Evolutionary conservation across 2,113 vertebrate species (phyloP), one percentile per base, ranked within the genome.

Genomic region (Mugil cephalus): DNA sequence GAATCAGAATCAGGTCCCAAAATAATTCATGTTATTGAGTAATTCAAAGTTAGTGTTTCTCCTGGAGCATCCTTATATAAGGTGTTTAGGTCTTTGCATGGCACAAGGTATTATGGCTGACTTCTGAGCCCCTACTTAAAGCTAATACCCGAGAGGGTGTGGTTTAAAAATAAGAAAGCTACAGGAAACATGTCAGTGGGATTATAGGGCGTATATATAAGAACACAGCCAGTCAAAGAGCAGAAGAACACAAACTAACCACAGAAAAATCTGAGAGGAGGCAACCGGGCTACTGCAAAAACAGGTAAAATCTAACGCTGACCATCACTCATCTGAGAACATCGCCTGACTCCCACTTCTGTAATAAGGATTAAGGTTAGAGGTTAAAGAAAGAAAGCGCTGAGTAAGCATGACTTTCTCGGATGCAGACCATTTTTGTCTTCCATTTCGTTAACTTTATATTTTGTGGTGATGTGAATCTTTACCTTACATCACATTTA

Each of bases 141-240:
- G 69, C 85, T 73, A 4, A 70, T 15, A 30, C 24, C 24, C 5
- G 24, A 43, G 21, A 52, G 46, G 19, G 10, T 1, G 7, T 69
- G 45, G 19, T 13, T 14, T 51, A 54, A 40, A 68, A 36, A 24
- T 30, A 30, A 30, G 2, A 52, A 36, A 34, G 24, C 36, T 53
- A 48, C 40, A 10, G 60, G 62, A 18, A 8, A 42, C 55, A 73
- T 40, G 45, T 63, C 12, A 67, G 24, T 40, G 62, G 65, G 80
- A 87, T 88, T 85, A 77, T 24, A n/a, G 13, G 3, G 6, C 10
- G 36, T 4, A 45, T 82, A 89, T 89, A 84, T 80, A 91, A 83
- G 73, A 43, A 4, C 48, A 53, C 1, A 14, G 12, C 10, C 18
- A 4, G 15, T 4, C 21, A 9, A 1, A 42, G 4, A 43, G 1